These are phyloP conservation scores for Drosophila leonis DNA, from an alignment of 2,888 invertebrate species.

Conservation along the genomic window DNA sequence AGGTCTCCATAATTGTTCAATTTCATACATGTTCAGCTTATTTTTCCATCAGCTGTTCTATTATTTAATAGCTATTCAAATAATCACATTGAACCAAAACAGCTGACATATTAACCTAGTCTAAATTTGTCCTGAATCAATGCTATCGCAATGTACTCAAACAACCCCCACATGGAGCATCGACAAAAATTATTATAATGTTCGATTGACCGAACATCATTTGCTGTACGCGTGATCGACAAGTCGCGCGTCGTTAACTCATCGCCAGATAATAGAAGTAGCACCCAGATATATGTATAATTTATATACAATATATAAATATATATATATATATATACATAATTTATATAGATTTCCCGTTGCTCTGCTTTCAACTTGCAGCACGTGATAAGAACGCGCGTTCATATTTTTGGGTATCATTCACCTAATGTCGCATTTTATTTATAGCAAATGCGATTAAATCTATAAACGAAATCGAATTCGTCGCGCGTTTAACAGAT, in stretches of 20 bases:
- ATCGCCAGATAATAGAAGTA: slow-evolving; percentile 29
- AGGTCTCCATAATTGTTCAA: not conserved
- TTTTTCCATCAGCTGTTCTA: not conserved
- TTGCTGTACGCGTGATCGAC: slow-evolving; percentile 48
- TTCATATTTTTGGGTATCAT: slow-evolving; percentile 61
- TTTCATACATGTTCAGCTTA: not conserved
- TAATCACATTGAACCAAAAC: not conserved
- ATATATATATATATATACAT: not conserved
- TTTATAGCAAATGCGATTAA: slow-evolving; percentile 63
- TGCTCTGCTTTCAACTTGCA: slow-evolving; percentile 23
- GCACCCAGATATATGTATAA: slow-evolving; percentile 13
- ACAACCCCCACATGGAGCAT: slow-evolving; percentile 27
- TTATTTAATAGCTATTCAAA: not conserved
- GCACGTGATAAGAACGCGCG: slow-evolving; percentile 68
- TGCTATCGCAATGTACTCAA: slow-evolving; percentile 34
- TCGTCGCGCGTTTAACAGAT: not conserved
- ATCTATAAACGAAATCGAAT: slow-evolving; percentile 17
- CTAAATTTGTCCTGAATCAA: slow-evolving; percentile 8
- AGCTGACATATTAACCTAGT: slow-evolving; percentile 17
- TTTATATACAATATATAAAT: not conserved
- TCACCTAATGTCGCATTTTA: slow-evolving; percentile 51
- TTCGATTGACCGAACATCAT: slow-evolving; percentile 29
- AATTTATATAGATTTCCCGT: slow-evolving; percentile 6
- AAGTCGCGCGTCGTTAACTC: slow-evolving; percentile 46
- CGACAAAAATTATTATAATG: slow-evolving; percentile 7